These are phyloP conservation scores for Leptestheria dahalacensis DNA, from an alignment of 1,140 invertebrate species.

Conservation along the genomic window DNA sequence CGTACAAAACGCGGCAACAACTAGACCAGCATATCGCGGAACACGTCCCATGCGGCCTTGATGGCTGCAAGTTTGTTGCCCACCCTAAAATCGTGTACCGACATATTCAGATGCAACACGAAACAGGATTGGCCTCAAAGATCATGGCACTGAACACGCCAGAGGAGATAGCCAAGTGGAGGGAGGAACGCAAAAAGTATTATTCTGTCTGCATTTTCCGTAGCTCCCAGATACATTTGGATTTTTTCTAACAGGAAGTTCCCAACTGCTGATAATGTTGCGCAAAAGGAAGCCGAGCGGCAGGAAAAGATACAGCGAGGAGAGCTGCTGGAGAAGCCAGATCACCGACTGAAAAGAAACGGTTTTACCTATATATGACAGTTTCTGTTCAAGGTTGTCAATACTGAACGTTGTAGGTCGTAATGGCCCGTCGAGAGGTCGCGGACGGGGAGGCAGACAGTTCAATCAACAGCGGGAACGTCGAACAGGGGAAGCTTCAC, in stretches of 20 bases:
- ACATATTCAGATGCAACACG: constrained; percentile 66
- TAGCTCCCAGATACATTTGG: too few relatives aligned
- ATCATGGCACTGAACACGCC: constrained; percentile 52
- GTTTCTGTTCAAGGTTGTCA: too few relatives aligned
- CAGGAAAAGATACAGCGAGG: constrained; percentile 41
- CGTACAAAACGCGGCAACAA: constrained; percentile 40
- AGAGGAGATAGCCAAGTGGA: constrained; percentile 69
- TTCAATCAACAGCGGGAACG: too few relatives aligned
- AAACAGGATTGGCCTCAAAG: constrained; percentile 54
- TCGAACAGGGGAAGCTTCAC: too few relatives aligned
- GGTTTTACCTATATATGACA: constrained; percentile 10
- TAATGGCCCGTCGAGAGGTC: too few relatives aligned
- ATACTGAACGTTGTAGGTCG: too few relatives aligned
- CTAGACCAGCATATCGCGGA: constrained; percentile 45
- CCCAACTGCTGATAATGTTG: constrained; percentile 52
- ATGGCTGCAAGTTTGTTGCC: constrained; percentile 64
- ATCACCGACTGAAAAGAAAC: constrained; percentile 22
- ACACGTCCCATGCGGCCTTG: constrained; percentile 47
- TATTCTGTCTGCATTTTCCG: neutral
- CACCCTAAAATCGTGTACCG: constrained; percentile 58
- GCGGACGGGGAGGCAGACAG: too few relatives aligned
- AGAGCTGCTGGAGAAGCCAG: constrained; percentile 23
- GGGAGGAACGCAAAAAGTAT: constrained; percentile 53
- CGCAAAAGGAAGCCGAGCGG: constrained; percentile 40
- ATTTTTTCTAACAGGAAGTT: constrained; percentile 27